These are phyloP conservation scores for Probaryconus sp. DNA, from an alignment of 1,140 invertebrate genomes.

Conservation along the genomic window DNA sequence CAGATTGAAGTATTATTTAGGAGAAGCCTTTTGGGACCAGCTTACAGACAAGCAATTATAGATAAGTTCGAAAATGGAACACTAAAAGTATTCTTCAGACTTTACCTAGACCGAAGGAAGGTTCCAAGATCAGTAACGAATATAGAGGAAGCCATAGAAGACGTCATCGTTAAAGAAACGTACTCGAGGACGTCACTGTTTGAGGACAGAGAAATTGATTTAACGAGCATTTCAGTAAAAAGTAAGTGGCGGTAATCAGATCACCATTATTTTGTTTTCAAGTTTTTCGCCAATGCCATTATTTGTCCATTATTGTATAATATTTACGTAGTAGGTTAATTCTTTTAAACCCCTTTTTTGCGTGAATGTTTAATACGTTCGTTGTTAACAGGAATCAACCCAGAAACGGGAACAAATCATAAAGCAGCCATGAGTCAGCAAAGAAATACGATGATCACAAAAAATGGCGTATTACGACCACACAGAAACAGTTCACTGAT, in stretches of 20 bases:
- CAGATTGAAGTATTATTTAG: slow-evolving; percentile 76
- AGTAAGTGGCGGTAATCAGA: slow-evolving; percentile 80
- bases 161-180: slow-evolving; percentile 83
- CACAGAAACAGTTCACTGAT: slow-evolving; percentile 72
- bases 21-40: slow-evolving; percentile 80
- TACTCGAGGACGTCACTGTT: slow-evolving; percentile 82
- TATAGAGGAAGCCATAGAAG: slow-evolving; percentile 83
- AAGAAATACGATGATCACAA: slow-evolving; percentile 75
- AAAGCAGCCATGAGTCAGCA: slow-evolving; percentile 66
- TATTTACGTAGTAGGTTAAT: no score
- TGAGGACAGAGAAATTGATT: slow-evolving; percentile 83
- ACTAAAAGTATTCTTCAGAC: slow-evolving; percentile 85
- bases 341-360: background rate
- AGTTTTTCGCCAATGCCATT: no score
- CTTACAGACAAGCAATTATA: slow-evolving; percentile 82
- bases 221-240: slow-evolving; percentile 82
- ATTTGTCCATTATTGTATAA: no score
- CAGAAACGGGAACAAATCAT: slow-evolving; percentile 62
- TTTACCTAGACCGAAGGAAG: slow-evolving; percentile 87
- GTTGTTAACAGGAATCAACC: slow-evolving; percentile 65
- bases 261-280: no score
- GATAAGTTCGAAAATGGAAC: slow-evolving; percentile 84
- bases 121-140: slow-evolving; percentile 83
- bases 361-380: background rate
- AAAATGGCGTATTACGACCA: slow-evolving; percentile 72